phyloP scores from a whole-genome alignment of 2,113 vertebrate species.

The Aplodontia rufa region DNA sequence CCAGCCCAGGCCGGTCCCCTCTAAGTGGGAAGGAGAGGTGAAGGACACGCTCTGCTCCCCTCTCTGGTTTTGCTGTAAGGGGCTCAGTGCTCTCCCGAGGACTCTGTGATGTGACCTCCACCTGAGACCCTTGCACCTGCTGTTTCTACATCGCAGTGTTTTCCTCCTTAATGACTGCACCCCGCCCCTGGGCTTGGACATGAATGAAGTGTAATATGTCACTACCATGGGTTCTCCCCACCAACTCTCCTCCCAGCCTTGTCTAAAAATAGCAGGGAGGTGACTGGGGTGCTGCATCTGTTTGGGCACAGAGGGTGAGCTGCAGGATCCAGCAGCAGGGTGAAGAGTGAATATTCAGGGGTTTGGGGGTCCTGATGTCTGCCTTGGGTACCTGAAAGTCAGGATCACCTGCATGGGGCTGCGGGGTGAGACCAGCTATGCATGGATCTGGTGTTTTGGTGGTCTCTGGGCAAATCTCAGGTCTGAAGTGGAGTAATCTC shows the following conservation, averaged over 20 bases:
- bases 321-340: neutral
- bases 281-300: neutral
- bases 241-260: neutral
- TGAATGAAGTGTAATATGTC: constrained; percentile 46
- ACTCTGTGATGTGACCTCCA: neutral
- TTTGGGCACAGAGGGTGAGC: neutral
- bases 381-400: neutral
- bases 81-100: neutral
- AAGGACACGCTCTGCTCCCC: neutral
- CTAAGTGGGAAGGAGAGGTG: neutral
- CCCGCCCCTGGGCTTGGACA: neutral
- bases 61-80: neutral
- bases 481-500: neutral
- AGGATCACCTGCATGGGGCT: neutral
- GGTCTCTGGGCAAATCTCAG: neutral
- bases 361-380: neutral
- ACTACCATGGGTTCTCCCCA: neutral
- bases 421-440: accelerated
- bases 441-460: neutral
- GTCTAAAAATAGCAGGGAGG: constrained; percentile 57
- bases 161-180: neutral
- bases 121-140: neutral
- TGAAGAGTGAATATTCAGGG: too few species aligned
- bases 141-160: accelerated
- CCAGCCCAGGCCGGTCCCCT: neutral